Evolutionary conservation across 1,140 invertebrate species (phyloP), one percentile per base, ranked within the genome.

Genomic region (Cotesia glomerata): DNA sequence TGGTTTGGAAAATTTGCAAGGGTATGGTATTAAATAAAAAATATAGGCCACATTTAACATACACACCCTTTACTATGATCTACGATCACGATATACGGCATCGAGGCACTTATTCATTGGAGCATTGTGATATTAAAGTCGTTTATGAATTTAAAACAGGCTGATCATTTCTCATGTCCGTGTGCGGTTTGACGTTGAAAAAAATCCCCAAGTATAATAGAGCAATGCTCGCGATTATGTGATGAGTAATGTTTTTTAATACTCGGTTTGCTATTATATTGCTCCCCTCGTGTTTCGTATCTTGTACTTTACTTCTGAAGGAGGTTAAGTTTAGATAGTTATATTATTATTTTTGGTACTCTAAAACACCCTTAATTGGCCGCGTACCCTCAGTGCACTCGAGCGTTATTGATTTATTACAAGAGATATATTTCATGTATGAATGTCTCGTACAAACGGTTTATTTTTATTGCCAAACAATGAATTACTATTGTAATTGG

Each of bases 221-320:
- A 68, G 26, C 52, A 36, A 45, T 69, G 73, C 64, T 75, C 66
- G 78, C 82, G 85, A 86, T 87, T 87, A 87, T 87, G 66, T 85
- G 85, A 87, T 87, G 86, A 87, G 85, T 87, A 87, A 87, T 87
- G 85, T 83, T 87, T 87, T 87, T 86, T 87, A 87, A 87, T 87
- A 85, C 81, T 83, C 45, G 14, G 7, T 67, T 54, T 67, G 34
- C 65, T 49, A 67, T 67, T 67, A 56, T 78, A 67, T 52, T 56
- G 13, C 39, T 49, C 58, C 69, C 13, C 58, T 26, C 26, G 26
- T 26, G 26, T 26, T 26, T 26, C 26, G 26, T 26, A 26, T 26
- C 26, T 9, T 26, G 35, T n/a, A 9, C 35, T 74, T 76, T 73
- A 74, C 67, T 70, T 39, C 68, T 74, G 68, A 75, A 64, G 11